Evolutionary conservation across 2,888 invertebrate species (phyloP), one percentile per base, ranked within the genome.

Genomic region (Pachliopta kotzebuea): DNA sequence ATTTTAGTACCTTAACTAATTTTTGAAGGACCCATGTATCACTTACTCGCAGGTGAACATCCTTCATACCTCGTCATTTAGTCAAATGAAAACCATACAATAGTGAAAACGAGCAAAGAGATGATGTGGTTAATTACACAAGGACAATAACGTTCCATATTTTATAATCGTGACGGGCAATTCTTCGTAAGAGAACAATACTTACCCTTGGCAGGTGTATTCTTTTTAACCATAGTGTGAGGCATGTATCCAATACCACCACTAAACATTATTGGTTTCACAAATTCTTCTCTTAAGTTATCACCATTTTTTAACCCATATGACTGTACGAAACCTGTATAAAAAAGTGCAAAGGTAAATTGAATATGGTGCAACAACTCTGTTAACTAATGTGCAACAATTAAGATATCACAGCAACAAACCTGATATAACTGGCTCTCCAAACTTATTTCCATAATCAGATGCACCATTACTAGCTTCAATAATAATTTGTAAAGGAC

Each of bases 241-340:
- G 98, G 96, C 94, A 99, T 96, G 62, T 95, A 95, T 3, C 99
- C 99, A 68, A 99, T 94, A 29, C 99, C 99, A 56, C 96, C 99
- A 77, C 98, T 98, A 80, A 99, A 99, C 99, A 99, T 99, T 66
- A 99, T 99, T 0, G 99, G 99, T 80, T 99, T 99, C 17, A 99
- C 96, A 92, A 97, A 99, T 84, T 99, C 99, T 63, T 96, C 94
- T 64, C 98, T 92, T 69, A 94, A 93, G 20, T 93, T 93, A 31
- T 91, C 87, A 0, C 92, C 90, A 74, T 96, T 94, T 24, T 92
- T 89, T 78, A 96, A 86, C 1, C 99, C 99, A 81, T 97, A 99
- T 0, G 98, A 96, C 62, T 98, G 94, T 0, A 96, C 96, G 83
- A 99, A 99, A 8, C 99, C 99, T 76, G 93, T 24, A 21, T 3